phyloP scores from a whole-genome alignment of 2,888 invertebrate genomes.

The Andrena flavipes region DNA sequence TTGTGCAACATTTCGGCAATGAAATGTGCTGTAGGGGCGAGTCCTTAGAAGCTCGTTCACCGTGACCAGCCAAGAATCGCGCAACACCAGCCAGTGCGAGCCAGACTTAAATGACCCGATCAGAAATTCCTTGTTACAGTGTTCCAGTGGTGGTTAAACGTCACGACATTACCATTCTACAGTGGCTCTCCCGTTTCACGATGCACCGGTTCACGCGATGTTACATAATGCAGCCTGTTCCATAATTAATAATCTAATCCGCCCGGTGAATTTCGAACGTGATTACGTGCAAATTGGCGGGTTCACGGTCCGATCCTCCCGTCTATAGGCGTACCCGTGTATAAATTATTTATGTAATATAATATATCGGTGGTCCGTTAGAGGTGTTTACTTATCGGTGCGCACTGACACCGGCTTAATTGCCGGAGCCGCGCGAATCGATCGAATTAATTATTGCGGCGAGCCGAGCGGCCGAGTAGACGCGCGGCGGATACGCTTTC shows the following conservation, averaged over 20 bases:
- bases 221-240: slow-evolving; percentile 9
- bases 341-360: slow-evolving; percentile 43
- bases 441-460: slow-evolving; percentile 40
- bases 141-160: slow-evolving; percentile 1
- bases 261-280: slow-evolving; percentile 13
- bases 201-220: slow-evolving; percentile 16
- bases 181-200: not conserved
- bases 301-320: slow-evolving; percentile 9
- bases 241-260: slow-evolving; percentile 37
- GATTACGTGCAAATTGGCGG: slow-evolving; percentile 26
- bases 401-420: slow-evolving; percentile 37
- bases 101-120: not conserved
- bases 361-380: slow-evolving; percentile 17
- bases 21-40: too few species aligned
- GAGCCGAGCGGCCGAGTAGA: slow-evolving; percentile 8
- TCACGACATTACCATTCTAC: slow-evolving; percentile 4
- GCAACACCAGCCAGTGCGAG: too few species aligned
- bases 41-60: too few species aligned
- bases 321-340: not conserved
- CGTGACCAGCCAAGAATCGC: too few species aligned
- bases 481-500: slow-evolving; percentile 51
- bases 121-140: slow-evolving; percentile 8
- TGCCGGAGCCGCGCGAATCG: slow-evolving; percentile 31
- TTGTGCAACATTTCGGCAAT: too few species aligned
- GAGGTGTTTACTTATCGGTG: slow-evolving; percentile 44